Evolutionary conservation across 2,888 invertebrate genomes (phyloP), one percentile per base, ranked within the genome.

Genomic region (Coenonympha glycerion): DNA sequence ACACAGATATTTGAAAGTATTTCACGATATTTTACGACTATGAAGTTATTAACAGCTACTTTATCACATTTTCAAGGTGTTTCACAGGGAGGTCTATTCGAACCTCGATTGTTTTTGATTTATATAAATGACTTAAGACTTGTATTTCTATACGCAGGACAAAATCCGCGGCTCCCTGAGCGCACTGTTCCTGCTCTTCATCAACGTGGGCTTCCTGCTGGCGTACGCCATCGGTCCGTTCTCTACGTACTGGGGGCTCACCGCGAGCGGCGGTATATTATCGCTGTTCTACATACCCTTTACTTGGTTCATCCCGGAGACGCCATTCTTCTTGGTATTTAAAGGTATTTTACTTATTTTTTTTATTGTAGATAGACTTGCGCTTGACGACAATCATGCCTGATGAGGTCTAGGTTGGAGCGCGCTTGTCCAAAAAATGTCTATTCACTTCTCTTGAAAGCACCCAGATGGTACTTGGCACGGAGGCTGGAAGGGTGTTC

Each of bases 151-250:
- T 4, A 6, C 31, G 63, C 79, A 93, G 84, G 92, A 93, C 63
- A 90, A 92, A 41, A 91, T 92, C 46, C 89, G 97, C 40, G 96
- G 96, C 0, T 89, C 93, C 0, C 81, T 96, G 0, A 95, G 95
- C 37, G 92, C 96, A 0, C 89, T 94, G 3, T 92, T 96, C 77
- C 92, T 94, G 48, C 86, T 93, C 8, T 93, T 94, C 75, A 91
- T 95, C 62, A 90, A 90, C 63, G 58, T 90, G 13, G 95, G 95
- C 0, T 89, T 94, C 59, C 72, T 95, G 0, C 89, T 92, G 52
- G 89, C 92, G 0, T 95, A 94, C 67, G 85, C 88, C 0, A 89
- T 92, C 63, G 97, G 94, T 0, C 95, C 92, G 0, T 93, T 88
- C 79, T 88, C 93, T 0, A 80, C 89, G 0, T 94, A 95, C 81